These are phyloP conservation scores for Myotis vivesi DNA, from an alignment of 2,797 vertebrate species.

Conservation along the genomic window DNA sequence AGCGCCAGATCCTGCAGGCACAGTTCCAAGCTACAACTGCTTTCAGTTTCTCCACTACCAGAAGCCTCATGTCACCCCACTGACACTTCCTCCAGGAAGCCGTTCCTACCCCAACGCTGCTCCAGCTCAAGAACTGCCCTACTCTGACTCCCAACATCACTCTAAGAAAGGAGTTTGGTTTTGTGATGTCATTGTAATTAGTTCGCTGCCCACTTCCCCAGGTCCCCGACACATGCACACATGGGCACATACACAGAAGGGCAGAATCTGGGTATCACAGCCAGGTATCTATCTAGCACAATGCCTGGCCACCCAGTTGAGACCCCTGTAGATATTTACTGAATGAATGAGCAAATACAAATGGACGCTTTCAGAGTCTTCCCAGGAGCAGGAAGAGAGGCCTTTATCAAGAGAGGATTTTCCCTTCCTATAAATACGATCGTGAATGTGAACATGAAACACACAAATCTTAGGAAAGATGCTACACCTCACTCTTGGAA, in stretches of 20 bases:
- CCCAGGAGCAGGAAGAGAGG: background rate
- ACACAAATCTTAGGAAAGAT: background rate
- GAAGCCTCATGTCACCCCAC: background rate
- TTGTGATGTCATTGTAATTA: background rate
- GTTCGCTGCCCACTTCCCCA: background rate
- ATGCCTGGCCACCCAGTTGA: no score
- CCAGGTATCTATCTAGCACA: background rate
- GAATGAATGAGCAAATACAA: background rate
- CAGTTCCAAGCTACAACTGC: conserved; percentile 38
- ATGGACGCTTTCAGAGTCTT: background rate
- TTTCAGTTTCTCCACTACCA: conserved; percentile 70
- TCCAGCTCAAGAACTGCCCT: background rate
- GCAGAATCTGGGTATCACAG: background rate
- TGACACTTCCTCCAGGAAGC: conserved; percentile 56
- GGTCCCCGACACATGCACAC: background rate
- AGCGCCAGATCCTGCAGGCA: background rate
- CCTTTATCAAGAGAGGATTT: background rate
- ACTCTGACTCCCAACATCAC: background rate
- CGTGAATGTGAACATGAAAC: background rate
- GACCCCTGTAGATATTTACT: background rate
- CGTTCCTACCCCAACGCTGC: background rate
- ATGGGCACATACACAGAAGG: background rate
- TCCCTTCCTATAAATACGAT: background rate
- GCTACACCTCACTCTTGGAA: background rate
- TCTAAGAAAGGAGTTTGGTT: background rate